Base-by-base conservation (phyloP, 2,888 invertebrate genomes). In the Zhengitettix transpicula region DNA sequence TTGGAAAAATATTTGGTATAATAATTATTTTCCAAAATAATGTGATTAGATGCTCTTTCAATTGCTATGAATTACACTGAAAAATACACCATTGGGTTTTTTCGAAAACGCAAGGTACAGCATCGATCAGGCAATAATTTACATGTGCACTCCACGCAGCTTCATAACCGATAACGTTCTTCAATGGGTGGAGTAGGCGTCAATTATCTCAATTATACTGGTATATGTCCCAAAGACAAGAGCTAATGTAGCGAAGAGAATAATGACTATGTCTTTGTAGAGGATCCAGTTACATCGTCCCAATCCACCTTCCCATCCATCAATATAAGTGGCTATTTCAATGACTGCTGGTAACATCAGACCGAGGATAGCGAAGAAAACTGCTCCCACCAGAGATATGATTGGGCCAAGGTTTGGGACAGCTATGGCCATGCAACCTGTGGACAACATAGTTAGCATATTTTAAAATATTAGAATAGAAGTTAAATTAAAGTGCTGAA, bases 331-430 rank as follows among this genome's bases (percentile, higher is more conserved):
- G 15, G 60, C 60, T 3, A 59, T 60, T 40, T 64, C 62, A 16
- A 64, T 62, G 40, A 59, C 53, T 10, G 64, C 62, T 8, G 64
- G 64, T 14, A 60, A 60, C 56, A 64, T 57, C n/a, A 64, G 62
- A 1, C 64, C 64, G 15, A 64, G 58, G 44, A 59, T 62, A 11
- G 64, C 63, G 60, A 63, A 63, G 61, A 58, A 63, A 15, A 64
- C 56, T 16, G 63, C 61, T n/a, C 64, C 64, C 7, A 64, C 61
- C 58, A 64, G 60, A 12, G 63, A 63, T 56, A 64, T 63, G 52
- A 64, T 54, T n/a, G 63, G 64, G 1, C 62, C 63, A 52, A 64
- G 56, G 55, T 62, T 58, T 12, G 64, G 64, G n/a, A 64, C 61
- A 9, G 64, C 64, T 15, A 57, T 55, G 10, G 64, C 64, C 11